Evolutionary conservation across 2,797 vertebrate species (phyloP).

Genomic region (Epinephelus coioides): DNA sequence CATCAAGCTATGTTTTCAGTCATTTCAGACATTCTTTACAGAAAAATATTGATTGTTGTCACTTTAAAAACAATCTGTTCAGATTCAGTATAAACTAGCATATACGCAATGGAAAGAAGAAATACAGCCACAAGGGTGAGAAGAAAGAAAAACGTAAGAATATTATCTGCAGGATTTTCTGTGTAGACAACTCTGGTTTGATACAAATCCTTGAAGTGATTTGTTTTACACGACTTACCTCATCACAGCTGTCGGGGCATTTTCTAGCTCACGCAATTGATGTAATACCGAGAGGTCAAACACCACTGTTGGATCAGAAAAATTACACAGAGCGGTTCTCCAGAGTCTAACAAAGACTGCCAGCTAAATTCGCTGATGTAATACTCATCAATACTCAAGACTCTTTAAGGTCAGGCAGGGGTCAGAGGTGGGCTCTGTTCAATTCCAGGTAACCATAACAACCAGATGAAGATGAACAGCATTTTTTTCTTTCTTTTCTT

Average conservation of each 20-base stretch:
- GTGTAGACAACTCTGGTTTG: not conserved
- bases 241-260: not conserved
- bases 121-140: not conserved
- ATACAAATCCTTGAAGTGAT: not conserved
- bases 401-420: not conserved
- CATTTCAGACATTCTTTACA: too few relatives aligned
- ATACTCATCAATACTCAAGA: not conserved
- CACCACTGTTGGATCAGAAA: not conserved
- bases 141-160: not conserved
- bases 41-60: too few relatives aligned
- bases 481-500: not conserved
- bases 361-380: conserved; percentile 8
- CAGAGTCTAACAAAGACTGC: not conserved
- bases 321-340: not conserved
- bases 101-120: not conserved
- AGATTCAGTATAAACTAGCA: not conserved
- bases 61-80: too few relatives aligned
- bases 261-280: not conserved
- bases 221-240: not conserved
- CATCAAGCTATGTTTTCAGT: too few relatives aligned
- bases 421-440: conserved; percentile 30
- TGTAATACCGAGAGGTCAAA: conserved; percentile 23
- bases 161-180: not conserved
- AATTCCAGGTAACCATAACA: conserved; percentile 33
- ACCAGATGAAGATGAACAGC: not conserved